A percentile compares a stretch with the other conserved stretches of the same genome.
Conservation (phyloP, 2,797 vertebrate species). For the Ctenopoma multispine region DNA sequence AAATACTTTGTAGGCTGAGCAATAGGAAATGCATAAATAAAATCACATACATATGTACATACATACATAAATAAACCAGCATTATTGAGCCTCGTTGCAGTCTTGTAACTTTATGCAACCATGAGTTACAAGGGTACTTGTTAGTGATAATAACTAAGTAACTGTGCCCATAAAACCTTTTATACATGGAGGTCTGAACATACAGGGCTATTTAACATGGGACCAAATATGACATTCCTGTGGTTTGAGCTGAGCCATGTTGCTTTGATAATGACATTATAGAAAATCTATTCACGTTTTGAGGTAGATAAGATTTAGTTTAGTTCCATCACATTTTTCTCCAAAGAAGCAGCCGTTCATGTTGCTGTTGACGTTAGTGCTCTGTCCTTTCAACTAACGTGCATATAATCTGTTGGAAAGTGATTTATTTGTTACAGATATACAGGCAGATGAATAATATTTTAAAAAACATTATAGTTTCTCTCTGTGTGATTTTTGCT, state of each 20-base stretch:
- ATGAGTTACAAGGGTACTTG: slow-evolving; percentile 25
- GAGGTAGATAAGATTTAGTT: not conserved
- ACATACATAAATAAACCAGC: slow-evolving; percentile 73
- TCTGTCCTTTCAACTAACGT: slow-evolving; percentile 11
- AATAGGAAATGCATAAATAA: slow-evolving; percentile 73
- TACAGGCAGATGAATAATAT: slow-evolving; percentile 4
- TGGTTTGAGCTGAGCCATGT: slow-evolving; percentile 68
- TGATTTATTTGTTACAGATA: slow-evolving; percentile 31
- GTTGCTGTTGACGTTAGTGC: slow-evolving; percentile 14
- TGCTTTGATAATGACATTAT: slow-evolving; percentile 33
- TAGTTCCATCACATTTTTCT: slow-evolving; percentile 4
- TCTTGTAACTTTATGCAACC: slow-evolving; percentile 36
- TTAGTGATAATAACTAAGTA: slow-evolving; percentile 18
- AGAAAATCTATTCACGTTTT: slow-evolving; percentile 31
- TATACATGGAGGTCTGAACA: slow-evolving; percentile 52
- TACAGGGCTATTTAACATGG: slow-evolving; percentile 75
- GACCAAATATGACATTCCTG: slow-evolving; percentile 85
- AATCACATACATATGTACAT: slow-evolving; percentile 15
- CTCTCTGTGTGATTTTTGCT: slow-evolving; percentile 15
- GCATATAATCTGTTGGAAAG: slow-evolving; percentile 8
- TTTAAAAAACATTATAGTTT: not conserved
- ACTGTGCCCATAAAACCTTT: slow-evolving; percentile 44
- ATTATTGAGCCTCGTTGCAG: slow-evolving; percentile 57
- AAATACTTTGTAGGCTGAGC: slow-evolving; percentile 81
- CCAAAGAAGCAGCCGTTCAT: slow-evolving; percentile 7